Conservation (phyloP, 2,888 invertebrate genomes). For the Aphidius colemani region DNA sequence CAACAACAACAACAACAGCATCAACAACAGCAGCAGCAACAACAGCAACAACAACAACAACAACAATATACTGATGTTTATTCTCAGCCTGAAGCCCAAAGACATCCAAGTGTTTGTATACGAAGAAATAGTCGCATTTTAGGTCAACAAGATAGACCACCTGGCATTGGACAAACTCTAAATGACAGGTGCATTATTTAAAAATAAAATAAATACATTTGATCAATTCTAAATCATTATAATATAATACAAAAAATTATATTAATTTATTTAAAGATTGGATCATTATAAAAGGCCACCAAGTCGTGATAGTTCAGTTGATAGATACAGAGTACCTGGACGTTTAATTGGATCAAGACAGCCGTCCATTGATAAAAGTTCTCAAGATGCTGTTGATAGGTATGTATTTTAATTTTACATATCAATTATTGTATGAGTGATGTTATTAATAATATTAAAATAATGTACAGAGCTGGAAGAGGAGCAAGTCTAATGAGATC, state of each 20-base stretch:
- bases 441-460: background rate
- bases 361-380: conserved; percentile 75
- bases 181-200: conserved; percentile 51
- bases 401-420: conserved; percentile 29
- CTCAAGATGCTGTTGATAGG: conserved; percentile 54
- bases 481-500: conserved; percentile 62
- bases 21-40: conserved; percentile 34
- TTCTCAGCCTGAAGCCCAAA: conserved; percentile 44
- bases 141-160: conserved; percentile 54
- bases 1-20: conserved; percentile 40
- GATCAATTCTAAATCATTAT: background rate
- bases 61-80: conserved; percentile 52
- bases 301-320: conserved; percentile 85
- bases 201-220: background rate
- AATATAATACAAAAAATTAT: background rate
- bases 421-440: background rate
- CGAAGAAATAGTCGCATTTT: conserved; percentile 56
- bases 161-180: conserved; percentile 50
- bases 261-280: conserved; percentile 64
- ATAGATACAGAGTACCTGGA: conserved; percentile 75
- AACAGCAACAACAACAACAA: conserved; percentile 47
- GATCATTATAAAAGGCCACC: conserved; percentile 94
- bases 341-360: conserved; percentile 73
- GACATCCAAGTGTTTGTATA: conserved; percentile 51
- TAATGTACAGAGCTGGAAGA: conserved; percentile 58